phyloP scores from a whole-genome alignment of 2,113 vertebrate genomes.

The Rhynchopsitta pachyrhyncha region DNA sequence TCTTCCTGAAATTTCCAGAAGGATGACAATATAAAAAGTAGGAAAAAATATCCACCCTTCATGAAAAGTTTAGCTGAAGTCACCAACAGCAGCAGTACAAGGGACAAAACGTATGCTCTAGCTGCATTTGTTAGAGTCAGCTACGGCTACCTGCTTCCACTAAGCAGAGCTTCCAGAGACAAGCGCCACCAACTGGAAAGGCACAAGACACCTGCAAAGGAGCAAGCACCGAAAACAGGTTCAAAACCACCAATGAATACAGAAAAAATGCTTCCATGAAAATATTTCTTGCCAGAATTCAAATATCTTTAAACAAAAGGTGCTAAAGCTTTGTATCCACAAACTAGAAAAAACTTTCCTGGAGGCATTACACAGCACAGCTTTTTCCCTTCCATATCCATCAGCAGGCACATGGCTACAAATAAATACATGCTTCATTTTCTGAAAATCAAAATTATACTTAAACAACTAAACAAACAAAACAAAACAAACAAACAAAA shows the following conservation, averaged over 20 bases:
- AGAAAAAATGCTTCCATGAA: not conserved
- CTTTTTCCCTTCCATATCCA: not conserved
- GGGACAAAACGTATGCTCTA: not conserved
- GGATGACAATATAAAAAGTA: not conserved
- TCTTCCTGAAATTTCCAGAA: not conserved
- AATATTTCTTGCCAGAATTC: not conserved
- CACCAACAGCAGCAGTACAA: not conserved
- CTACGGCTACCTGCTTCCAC: accelerated
- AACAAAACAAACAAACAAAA: no score
- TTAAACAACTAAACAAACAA: not conserved
- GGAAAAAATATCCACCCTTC: not conserved
- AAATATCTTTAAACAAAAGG: not conserved
- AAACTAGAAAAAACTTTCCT: not conserved
- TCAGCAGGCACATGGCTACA: not conserved
- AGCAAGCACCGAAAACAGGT: not conserved
- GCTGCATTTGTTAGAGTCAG: accelerated
- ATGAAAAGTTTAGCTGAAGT: not conserved
- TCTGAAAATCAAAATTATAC: not conserved
- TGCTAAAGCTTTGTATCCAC: not conserved
- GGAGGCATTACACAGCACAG: not conserved
- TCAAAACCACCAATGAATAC: not conserved
- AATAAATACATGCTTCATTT: not conserved
- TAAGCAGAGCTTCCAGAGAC: not conserved
- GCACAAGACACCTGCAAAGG: not conserved
- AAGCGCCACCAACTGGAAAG: not conserved